These are phyloP conservation scores for Poecilus cupreus DNA, from an alignment of 2,888 invertebrate genomes.

Conservation along the genomic window DNA sequence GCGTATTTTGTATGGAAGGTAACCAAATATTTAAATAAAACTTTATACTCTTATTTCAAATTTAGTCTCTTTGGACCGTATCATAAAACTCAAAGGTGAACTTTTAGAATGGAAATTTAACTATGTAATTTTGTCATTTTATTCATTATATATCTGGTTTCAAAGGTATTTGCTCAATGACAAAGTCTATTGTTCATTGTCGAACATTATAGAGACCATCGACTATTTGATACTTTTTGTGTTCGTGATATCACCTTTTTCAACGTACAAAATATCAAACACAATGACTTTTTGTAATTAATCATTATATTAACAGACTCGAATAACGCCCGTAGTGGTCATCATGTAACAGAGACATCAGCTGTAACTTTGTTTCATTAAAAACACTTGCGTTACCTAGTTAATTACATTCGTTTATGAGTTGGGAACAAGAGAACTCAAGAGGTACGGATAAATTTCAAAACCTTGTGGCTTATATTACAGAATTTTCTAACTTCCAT, in stretches of 20 bases:
- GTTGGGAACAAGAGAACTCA: conserved; percentile 6
- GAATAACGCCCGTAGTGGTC: background rate
- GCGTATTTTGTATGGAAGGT: background rate
- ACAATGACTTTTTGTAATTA: conserved; percentile 27
- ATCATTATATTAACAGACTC: conserved; percentile 10
- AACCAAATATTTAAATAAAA: conserved; percentile 25
- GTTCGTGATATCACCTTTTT: conserved; percentile 2
- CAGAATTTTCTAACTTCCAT: background rate
- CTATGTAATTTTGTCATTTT: background rate
- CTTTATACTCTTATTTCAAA: conserved; percentile 3
- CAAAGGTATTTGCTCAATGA: conserved; percentile 13
- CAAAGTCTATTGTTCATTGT: conserved; percentile 30
- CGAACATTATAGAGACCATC: conserved; percentile 2
- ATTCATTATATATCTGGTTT: conserved; percentile 37
- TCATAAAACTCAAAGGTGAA: background rate
- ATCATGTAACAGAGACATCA: background rate
- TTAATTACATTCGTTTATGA: conserved; percentile 11
- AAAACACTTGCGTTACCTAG: conserved; percentile 14
- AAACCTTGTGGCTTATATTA: background rate
- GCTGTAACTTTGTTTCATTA: conserved; percentile 7
- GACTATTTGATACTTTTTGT: background rate
- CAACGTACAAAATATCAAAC: background rate
- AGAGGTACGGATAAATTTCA: background rate
- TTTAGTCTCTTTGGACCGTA: background rate
- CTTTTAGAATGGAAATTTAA: background rate